Evolutionary conservation across 2,113 vertebrate species (phyloP).

Genomic region (Pomatorhinus ruficollis): DNA sequence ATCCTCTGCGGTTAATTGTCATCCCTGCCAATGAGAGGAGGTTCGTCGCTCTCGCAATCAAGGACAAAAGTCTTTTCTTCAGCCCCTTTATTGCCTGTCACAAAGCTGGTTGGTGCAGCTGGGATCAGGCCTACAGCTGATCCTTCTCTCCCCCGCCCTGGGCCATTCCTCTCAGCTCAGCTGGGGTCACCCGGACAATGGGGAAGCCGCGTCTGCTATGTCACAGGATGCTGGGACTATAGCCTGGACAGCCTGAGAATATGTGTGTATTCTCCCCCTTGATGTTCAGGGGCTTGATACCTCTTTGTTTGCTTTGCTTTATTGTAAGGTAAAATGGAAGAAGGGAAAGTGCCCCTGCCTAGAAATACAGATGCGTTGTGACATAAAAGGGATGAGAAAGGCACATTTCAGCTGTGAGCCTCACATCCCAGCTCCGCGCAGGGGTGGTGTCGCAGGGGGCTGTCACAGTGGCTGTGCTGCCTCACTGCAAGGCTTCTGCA

Average conservation of each 20-base stretch:
- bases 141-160: neutral
- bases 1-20: conserved; percentile 52
- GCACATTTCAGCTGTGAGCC: neutral
- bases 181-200: conserved; percentile 41
- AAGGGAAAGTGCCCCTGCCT: neutral
- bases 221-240: neutral
- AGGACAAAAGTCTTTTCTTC: conserved; percentile 68
- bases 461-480: neutral
- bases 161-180: conserved; percentile 56
- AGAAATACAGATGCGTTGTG: neutral
- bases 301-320: conserved; percentile 25
- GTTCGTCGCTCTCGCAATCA: neutral
- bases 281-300: neutral
- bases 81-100: conserved; percentile 52
- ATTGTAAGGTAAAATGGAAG: neutral
- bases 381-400: neutral
- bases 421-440: neutral
- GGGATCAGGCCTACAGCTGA: conserved; percentile 71
- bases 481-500: neutral
- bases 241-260: neutral
- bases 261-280: neutral
- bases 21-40: conserved; percentile 43
- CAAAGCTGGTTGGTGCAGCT: conserved; percentile 68
- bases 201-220: neutral
- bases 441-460: neutral